A percentile compares a stretch with the other conserved stretches of the same genome.
phyloP scores from a whole-genome alignment of 2,888 invertebrate genomes.

The Lasioglossum lativentre region DNA sequence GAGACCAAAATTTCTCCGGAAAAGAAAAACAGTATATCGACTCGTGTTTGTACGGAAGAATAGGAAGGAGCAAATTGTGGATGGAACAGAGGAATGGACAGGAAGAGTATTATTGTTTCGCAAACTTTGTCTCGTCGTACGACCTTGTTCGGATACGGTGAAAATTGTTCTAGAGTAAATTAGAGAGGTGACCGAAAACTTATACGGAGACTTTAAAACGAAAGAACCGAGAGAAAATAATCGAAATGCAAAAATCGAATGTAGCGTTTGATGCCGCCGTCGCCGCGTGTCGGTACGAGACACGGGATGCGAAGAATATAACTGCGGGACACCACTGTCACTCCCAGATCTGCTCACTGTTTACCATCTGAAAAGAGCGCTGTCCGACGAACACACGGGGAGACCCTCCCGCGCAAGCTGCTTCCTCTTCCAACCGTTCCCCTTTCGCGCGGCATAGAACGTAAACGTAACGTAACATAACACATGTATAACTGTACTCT shows the following conservation, averaged over 20 bases:
- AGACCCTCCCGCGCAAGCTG: background rate
- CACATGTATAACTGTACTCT: background rate
- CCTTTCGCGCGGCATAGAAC: background rate
- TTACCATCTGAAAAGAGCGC: conserved; percentile 52
- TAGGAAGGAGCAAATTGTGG: conserved; percentile 63
- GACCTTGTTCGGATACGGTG: conserved; percentile 8
- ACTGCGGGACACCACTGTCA: conserved; percentile 55
- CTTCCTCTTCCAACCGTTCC: conserved; percentile 15
- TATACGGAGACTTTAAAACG: background rate
- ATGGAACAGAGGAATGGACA: conserved; percentile 66
- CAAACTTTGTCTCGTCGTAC: conserved; percentile 68
- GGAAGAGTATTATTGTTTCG: conserved; percentile 58
- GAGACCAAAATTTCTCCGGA: conserved; percentile 42
- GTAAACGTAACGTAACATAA: background rate
- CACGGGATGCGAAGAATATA: conserved; percentile 64
- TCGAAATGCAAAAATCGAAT: background rate
- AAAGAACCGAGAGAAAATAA: background rate
- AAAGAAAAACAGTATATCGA: conserved; percentile 42
- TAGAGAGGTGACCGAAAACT: background rate
- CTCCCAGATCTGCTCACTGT: conserved; percentile 69
- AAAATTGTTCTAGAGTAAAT: conserved; percentile 18
- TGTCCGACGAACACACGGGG: background rate
- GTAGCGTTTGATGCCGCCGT: conserved; percentile 26
- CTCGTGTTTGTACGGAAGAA: conserved; percentile 58
- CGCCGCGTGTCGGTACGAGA: conserved; percentile 55